phyloP scores from a whole-genome alignment of 2,888 invertebrate species.

The Apamea epomidion region DNA sequence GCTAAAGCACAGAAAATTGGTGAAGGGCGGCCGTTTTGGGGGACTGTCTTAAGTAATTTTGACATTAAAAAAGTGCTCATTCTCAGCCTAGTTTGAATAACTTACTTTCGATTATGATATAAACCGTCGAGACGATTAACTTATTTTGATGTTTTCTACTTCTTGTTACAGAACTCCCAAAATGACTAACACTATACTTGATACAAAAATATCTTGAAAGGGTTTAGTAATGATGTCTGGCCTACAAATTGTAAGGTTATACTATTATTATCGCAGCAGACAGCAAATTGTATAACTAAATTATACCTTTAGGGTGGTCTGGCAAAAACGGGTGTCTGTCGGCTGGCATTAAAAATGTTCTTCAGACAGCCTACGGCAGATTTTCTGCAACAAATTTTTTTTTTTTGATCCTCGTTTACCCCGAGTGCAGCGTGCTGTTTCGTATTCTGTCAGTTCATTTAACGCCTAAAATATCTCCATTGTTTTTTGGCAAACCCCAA shows the following conservation, averaged over 20 bases:
- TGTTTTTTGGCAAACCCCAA: background rate
- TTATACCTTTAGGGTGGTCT: constrained; percentile 7
- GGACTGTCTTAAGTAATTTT: too few relatives aligned
- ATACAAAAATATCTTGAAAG: constrained; percentile 4
- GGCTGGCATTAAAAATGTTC: constrained; percentile 6
- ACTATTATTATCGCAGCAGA: constrained; percentile 15
- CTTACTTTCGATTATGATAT: background rate
- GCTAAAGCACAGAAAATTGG: too few relatives aligned
- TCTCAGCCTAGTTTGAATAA: background rate
- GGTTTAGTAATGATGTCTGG: background rate
- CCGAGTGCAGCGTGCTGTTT: background rate
- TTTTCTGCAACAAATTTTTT: background rate
- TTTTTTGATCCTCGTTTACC: background rate
- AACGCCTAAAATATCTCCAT: background rate
- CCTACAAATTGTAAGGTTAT: constrained; percentile 1
- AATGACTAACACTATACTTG: background rate
- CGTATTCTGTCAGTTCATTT: background rate
- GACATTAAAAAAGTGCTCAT: background rate
- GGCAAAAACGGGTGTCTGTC: background rate
- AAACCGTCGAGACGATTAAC: background rate
- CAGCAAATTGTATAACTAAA: constrained; percentile 25
- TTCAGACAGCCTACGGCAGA: background rate
- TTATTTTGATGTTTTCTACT: background rate
- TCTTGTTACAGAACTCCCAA: background rate
- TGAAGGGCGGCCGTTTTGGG: too few relatives aligned